Conservation (phyloP, 2,113 vertebrate species). For the Cebus imitator region DNA sequence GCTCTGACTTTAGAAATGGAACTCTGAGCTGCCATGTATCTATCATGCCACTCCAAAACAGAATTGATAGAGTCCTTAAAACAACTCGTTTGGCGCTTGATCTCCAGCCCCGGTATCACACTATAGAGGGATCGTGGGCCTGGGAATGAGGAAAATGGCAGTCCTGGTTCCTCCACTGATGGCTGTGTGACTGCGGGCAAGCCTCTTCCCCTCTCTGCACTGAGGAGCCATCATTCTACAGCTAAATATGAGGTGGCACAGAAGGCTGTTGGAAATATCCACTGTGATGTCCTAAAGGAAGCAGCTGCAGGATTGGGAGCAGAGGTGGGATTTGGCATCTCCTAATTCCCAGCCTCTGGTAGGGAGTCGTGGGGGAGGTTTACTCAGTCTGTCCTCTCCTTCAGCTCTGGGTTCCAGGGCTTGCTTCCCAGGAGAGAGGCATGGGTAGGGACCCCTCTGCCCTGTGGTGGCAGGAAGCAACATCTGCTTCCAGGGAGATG, state of each 20-base stretch:
- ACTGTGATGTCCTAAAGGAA: background rate
- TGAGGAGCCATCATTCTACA: accelerated
- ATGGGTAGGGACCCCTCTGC: background rate
- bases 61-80: background rate
- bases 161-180: background rate
- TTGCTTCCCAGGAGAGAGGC: background rate
- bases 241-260: background rate
- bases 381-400: background rate
- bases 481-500: background rate
- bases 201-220: background rate
- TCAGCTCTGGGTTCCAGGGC: background rate
- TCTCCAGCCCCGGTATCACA: background rate
- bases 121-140: no score
- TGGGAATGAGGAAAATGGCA: background rate
- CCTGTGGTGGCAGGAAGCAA: background rate
- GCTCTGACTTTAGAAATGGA: background rate
- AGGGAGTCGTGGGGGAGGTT: background rate
- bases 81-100: background rate
- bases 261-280: background rate
- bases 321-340: background rate
- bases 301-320: background rate
- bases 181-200: background rate
- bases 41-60: background rate
- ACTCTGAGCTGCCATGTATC: background rate
- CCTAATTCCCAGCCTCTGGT: no score